These are phyloP conservation scores for Myopa testacea DNA, from an alignment of 2,888 invertebrate species.

Conservation along the genomic window DNA sequence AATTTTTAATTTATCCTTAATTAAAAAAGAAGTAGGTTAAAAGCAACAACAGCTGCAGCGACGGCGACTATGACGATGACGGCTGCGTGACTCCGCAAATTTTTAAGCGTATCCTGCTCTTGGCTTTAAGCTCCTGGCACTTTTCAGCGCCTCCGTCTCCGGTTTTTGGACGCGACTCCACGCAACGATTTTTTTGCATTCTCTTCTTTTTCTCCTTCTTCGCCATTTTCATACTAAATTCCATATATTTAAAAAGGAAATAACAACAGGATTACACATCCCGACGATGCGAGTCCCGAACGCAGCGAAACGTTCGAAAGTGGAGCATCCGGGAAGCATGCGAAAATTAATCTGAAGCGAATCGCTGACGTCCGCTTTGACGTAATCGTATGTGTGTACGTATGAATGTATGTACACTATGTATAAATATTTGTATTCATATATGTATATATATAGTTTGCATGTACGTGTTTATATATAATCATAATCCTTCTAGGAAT, in stretches of 20 bases:
- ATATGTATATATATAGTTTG: background rate
- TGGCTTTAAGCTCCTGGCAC: background rate
- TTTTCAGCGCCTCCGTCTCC: background rate
- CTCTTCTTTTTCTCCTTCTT: background rate
- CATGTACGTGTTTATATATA: too few species aligned
- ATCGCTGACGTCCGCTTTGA: conserved; percentile 1
- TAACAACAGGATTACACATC: too few species aligned
- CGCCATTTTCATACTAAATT: background rate
- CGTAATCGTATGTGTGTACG: background rate
- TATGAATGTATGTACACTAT: background rate
- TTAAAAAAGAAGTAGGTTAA: background rate
- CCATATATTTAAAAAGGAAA: background rate
- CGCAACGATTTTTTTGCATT: background rate
- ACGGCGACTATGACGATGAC: background rate
- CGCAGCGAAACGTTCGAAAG: background rate
- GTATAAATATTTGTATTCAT: background rate
- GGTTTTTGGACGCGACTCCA: background rate
- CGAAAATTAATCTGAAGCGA: conserved; percentile 10
- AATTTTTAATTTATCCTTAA: background rate
- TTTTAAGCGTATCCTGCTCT: background rate
- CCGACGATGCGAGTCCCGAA: too few species aligned
- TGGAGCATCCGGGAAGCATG: background rate
- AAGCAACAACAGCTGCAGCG: background rate
- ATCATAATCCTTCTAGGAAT: too few species aligned
- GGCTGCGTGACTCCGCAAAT: background rate